A percentile compares a stretch with the other conserved stretches of the same genome.
Evolutionary conservation across 1,140 invertebrate genomes (phyloP).

Genomic region (Drosophila suzukii): DNA sequence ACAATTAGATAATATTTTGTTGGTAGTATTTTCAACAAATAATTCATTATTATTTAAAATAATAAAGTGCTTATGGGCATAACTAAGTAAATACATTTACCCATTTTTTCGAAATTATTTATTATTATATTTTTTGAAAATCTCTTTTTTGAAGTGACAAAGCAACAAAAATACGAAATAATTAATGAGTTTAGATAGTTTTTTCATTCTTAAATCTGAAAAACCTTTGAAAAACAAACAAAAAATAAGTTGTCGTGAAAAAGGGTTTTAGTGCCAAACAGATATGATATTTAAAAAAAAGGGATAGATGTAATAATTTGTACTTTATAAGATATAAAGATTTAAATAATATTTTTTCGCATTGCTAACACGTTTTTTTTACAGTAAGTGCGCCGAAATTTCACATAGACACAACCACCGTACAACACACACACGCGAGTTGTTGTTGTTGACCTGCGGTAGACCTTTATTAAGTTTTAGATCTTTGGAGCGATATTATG

Average conservation of each 20-base stretch:
- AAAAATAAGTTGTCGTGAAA: neutral
- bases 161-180: too few species aligned
- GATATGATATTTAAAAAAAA: neutral
- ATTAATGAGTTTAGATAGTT: neutral
- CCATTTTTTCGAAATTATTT: too few species aligned
- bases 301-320: neutral
- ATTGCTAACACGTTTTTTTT: constrained; percentile 10
- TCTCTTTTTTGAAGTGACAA: too few species aligned
- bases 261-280: neutral
- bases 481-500: constrained; percentile 51
- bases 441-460: constrained; percentile 66
- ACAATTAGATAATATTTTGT: too few species aligned
- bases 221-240: neutral
- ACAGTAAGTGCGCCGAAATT: constrained; percentile 15
- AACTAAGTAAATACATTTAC: too few species aligned
- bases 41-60: too few species aligned
- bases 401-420: neutral
- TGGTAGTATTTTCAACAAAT: too few species aligned
- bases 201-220: neutral
- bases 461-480: constrained; percentile 45
- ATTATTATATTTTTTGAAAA: too few species aligned
- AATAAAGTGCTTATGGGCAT: too few species aligned
- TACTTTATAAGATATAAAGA: neutral
- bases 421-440: constrained; percentile 22
- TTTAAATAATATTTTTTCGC: neutral